Percentiles rank a stretch among this genome's conserved stretches.
Evolutionary conservation across 2,113 vertebrate genomes (phyloP).

Genomic region (Calonectris borealis): DNA sequence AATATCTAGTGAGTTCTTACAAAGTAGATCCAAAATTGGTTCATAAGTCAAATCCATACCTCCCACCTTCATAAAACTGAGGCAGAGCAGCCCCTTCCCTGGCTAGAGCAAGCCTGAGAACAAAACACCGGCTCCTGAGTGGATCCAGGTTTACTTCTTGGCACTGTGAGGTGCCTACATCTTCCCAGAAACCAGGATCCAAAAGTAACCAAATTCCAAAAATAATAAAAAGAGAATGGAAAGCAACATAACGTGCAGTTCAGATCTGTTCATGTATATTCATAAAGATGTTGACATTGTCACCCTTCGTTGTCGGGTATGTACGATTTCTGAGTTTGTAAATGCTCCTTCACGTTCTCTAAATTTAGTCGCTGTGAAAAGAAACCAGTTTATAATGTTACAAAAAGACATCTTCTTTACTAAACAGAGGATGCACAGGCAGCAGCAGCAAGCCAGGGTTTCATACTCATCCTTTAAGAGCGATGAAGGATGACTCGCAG

Average conservation of each 20-base stretch:
- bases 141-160: neutral
- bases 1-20: neutral
- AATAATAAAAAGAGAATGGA: neutral
- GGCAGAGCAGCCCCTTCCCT: slow-evolving; percentile 1
- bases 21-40: neutral
- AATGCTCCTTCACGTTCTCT: neutral
- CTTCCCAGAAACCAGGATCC: neutral
- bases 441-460: neutral
- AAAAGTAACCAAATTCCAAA: neutral
- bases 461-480: neutral
- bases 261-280: neutral
- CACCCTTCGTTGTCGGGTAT: neutral
- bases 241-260: neutral
- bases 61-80: neutral
- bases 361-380: neutral
- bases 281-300: neutral
- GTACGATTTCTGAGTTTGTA: neutral
- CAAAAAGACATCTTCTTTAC: neutral
- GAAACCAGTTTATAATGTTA: fast-evolving
- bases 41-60: neutral
- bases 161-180: neutral
- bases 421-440: neutral
- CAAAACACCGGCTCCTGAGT: neutral
- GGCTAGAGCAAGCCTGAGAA: neutral
- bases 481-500: fast-evolving